Evolutionary conservation across 2,113 vertebrate genomes (phyloP), one percentile per base, ranked within the genome.

Genomic region (Dicaeum eximium): DNA sequence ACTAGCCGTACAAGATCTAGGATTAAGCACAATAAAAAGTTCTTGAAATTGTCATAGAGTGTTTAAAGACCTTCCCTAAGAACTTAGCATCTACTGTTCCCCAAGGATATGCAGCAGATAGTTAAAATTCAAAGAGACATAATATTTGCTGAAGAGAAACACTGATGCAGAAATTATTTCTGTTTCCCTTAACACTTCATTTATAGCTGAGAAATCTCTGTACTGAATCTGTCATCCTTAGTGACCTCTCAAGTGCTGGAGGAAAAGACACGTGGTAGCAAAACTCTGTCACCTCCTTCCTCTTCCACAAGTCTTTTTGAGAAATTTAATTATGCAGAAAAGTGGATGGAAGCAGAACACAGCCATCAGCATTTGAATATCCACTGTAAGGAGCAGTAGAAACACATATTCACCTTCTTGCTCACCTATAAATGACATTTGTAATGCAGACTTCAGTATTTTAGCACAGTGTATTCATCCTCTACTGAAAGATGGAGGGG

Each of bases 11-110:
- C 90, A 96, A 96, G 91, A 94, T 87, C 80, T 95, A 97, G 96
- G 95, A 96, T 93, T 97, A 97, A 97, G 94, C 96, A 98, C 93
- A 97, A 91, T 93, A 93, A 95, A 96, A 94, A 83, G 71, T 92
- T 96, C 85, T 93, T 95, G 95, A 97, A 94, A 94, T 93, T 92
- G 75, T 97, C 95, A 85, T 28, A 62, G 57, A 66, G 56, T 84
- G 71, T 96, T 97, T 97, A 96, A 96, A 94, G 78, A 95, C 90
- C 45, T 96, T 90, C 90, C 58, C 90, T 96, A 96, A 97, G 90
- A 92, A 78, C 40, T 91, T 87, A 85, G 19, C 40, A 51, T 91
- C 57, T 87, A 70, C 48, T 78, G 18, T 54, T 92, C 80, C 69
- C 70, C 51, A 90, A 23, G 86, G 89, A 82, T 60, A 53, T 3